Evolutionary conservation across 2,797 vertebrate genomes (phyloP), one percentile per base, ranked within the genome.

Genomic region (Lophotriccus pileatus): DNA sequence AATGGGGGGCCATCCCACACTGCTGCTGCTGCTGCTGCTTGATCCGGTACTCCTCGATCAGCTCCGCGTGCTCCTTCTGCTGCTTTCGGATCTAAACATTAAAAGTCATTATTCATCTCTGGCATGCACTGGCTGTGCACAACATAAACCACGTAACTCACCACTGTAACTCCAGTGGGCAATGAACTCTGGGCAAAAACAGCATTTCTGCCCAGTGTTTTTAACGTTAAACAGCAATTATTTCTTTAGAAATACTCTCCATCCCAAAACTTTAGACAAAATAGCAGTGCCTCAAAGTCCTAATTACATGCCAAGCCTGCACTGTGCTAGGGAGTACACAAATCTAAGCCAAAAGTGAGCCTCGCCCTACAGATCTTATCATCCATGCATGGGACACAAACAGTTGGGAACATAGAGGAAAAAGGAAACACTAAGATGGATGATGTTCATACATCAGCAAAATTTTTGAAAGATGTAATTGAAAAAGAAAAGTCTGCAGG

Each of bases 1-100:
- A 12, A 21, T 98, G 98, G 4, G 98, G 97, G 23, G 98, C 97
- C 97, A 99, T 94, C 20, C 98, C 98, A 94, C 98, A 98, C 44
- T 39, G 37, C 37, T 39, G 37, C 37, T 39, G 37, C 37, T 39
- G 99, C 94, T 99, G 99, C 94, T 99, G 99, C 93, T 99, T 99
- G 84, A 99, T 98, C 44, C 99, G 96, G 88, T 99, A 99, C 72
- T 99, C 99, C 93, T 99, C 99, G 34, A 99, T 99, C 22, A 99
- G 98, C 83, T 99, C 99, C 1, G 99, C 99, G 7, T 99, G 99
- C 86, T 99, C 99, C 72, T 99, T 99, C 98, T 99, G 99, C 85
- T 99, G 99, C 95, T 99, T 99, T 50, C 99, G 99, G 80, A 99
- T 99, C 99, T 99, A 66, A 41, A 97, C 95, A 28, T 49, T 20